These are phyloP conservation scores for Nycteola revayana DNA, from an alignment of 2,888 invertebrate genomes.

Conservation along the genomic window DNA sequence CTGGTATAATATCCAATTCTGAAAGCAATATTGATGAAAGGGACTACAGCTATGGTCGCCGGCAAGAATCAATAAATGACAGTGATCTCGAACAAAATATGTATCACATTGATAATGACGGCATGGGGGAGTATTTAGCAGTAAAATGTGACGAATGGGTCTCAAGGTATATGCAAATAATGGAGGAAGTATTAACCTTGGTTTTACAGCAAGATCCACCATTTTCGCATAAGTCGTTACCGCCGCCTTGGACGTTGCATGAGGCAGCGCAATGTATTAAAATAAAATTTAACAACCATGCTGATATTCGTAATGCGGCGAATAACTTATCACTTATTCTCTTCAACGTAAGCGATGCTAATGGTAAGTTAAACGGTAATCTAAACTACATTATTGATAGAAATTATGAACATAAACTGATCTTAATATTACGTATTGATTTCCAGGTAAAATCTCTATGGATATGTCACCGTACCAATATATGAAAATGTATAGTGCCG, in stretches of 20 bases:
- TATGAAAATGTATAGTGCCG: slow-evolving; percentile 78
- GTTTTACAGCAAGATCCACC: slow-evolving; percentile 46
- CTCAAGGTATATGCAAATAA: slow-evolving; percentile 63
- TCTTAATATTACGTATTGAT: slow-evolving; percentile 40
- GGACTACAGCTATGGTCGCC: slow-evolving; percentile 2
- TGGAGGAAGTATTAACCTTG: slow-evolving; percentile 63
- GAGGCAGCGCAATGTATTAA: slow-evolving; percentile 59
- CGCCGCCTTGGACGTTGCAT: slow-evolving; percentile 59
- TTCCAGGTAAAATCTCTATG: slow-evolving; percentile 71
- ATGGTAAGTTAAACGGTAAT: slow-evolving; percentile 38
- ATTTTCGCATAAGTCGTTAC: slow-evolving; percentile 35
- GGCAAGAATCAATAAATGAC: neutral
- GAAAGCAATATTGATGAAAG: slow-evolving; percentile 36
- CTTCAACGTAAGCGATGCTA: slow-evolving; percentile 43
- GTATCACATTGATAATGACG: slow-evolving; percentile 47
- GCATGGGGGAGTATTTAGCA: slow-evolving; percentile 53
- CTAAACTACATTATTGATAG: no score
- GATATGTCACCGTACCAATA: slow-evolving; percentile 70
- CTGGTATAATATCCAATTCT: slow-evolving; percentile 44
- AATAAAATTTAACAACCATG: slow-evolving; percentile 39
- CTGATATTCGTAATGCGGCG: slow-evolving; percentile 45
- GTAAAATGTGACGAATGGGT: slow-evolving; percentile 62
- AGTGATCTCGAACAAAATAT: slow-evolving; percentile 27
- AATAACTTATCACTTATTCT: slow-evolving; percentile 47
- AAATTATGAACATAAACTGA: neutral